Percentiles rank a stretch among this genome's conserved stretches.
These are phyloP conservation scores for Drosophila seguyi DNA, from an alignment of 1,140 invertebrate genomes.

Conservation along the genomic window DNA sequence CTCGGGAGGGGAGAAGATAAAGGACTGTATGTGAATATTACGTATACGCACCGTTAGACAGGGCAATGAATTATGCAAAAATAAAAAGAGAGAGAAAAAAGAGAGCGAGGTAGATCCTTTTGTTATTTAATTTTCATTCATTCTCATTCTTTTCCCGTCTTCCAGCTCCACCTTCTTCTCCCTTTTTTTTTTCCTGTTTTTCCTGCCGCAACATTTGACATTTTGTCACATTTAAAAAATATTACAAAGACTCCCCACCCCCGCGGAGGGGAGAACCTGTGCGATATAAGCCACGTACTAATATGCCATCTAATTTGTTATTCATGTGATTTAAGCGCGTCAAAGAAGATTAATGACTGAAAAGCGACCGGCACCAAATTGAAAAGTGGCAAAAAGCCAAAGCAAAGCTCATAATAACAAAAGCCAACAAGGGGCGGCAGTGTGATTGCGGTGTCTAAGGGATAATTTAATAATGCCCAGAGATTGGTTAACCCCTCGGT, in stretches of 20 bases:
- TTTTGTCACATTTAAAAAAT: constrained; percentile 42
- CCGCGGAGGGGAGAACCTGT: not conserved
- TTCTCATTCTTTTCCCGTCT: constrained; percentile 4
- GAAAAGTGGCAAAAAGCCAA: constrained; percentile 52
- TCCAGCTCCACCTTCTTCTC: constrained; percentile 5
- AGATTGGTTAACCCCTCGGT: constrained; percentile 39
- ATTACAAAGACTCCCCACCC: constrained; percentile 22
- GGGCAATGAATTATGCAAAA: constrained; percentile 82
- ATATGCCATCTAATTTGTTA: constrained; percentile 84
- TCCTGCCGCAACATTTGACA: constrained; percentile 57
- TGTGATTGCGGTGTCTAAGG: constrained; percentile 54
- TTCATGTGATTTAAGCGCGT: constrained; percentile 84
- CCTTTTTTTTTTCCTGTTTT: not conserved
- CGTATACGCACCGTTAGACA: constrained; percentile 80
- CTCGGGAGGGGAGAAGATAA: too few species aligned
- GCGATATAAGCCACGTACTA: constrained; percentile 63
- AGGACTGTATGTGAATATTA: constrained; percentile 32
- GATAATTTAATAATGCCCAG: constrained; percentile 54
- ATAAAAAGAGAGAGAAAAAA: constrained; percentile 18
- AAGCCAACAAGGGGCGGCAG: constrained; percentile 25
- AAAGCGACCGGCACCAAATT: constrained; percentile 28
- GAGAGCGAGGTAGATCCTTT: constrained; percentile 41
- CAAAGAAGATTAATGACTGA: constrained; percentile 83
- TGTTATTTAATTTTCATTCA: constrained; percentile 66
- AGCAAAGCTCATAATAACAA: constrained; percentile 46